These are phyloP conservation scores for Meleagris gallopavo DNA, from an alignment of 2,113 vertebrate species.

Conservation along the genomic window DNA sequence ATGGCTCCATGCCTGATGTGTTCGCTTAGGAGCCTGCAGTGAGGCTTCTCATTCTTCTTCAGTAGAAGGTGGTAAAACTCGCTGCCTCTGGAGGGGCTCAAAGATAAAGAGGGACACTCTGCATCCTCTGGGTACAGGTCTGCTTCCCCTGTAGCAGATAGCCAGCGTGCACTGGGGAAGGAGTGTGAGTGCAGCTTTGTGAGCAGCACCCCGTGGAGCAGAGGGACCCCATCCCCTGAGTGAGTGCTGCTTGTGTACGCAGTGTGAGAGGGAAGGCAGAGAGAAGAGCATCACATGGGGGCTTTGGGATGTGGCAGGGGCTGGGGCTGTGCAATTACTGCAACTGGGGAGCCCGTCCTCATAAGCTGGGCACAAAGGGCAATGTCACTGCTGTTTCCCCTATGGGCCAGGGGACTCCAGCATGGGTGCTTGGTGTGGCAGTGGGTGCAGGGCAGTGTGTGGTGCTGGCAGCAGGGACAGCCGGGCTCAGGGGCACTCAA, in stretches of 20 bases:
- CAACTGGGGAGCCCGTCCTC: fast-evolving
- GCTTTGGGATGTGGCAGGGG: fast-evolving
- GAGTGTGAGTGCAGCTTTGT: background rate
- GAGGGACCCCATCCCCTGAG: background rate
- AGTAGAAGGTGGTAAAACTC: background rate
- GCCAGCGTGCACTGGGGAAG: fast-evolving
- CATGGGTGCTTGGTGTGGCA: background rate
- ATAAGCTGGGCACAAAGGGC: fast-evolving
- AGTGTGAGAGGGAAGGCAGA: fast-evolving
- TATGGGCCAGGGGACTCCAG: fast-evolving
- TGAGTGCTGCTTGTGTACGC: fast-evolving
- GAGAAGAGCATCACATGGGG: fast-evolving
- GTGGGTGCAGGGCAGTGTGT: background rate
- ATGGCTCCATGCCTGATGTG: background rate
- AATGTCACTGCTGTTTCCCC: fast-evolving
- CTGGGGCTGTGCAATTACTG: background rate
- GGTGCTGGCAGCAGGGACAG: conserved; percentile 29
- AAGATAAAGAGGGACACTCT: fast-evolving
- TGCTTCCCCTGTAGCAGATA: background rate
- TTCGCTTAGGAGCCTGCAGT: fast-evolving
- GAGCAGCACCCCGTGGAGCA: background rate
- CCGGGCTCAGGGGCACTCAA: conserved; percentile 15
- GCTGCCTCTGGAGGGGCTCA: background rate
- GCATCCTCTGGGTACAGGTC: background rate
- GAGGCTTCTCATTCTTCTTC: background rate